These are phyloP conservation scores for Eurosta solidaginis DNA, from an alignment of 1,140 invertebrate species.

Conservation along the genomic window DNA sequence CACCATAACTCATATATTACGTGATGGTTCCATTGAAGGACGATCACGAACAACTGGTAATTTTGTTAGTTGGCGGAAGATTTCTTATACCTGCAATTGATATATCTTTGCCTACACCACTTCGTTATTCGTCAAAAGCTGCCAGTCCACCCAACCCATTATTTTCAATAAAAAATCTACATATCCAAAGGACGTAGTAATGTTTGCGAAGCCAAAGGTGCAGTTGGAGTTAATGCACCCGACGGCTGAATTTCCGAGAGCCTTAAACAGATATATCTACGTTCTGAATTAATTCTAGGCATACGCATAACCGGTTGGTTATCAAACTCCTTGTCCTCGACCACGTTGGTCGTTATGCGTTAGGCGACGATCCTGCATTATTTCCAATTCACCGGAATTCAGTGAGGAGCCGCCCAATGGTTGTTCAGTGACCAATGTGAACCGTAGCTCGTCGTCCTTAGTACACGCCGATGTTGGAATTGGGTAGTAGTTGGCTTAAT, in stretches of 20 bases:
- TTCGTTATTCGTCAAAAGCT: constrained; percentile 49
- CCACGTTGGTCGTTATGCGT: constrained; percentile 94
- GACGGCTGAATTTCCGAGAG: constrained; percentile 61
- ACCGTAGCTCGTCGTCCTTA: constrained; percentile 75
- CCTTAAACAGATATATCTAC: constrained; percentile 53
- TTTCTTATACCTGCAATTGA: constrained; percentile 63
- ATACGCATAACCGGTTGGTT: constrained; percentile 81
- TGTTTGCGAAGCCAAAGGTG: constrained; percentile 67
- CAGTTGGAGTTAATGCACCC: constrained; percentile 66
- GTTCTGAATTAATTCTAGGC: constrained; percentile 79
- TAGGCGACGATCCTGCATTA: constrained; percentile 93
- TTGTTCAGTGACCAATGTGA: constrained; percentile 83
- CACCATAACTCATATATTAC: constrained; percentile 64
- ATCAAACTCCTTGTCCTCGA: constrained; percentile 87
- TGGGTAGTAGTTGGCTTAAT: constrained; percentile 97
- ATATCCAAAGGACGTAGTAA: constrained; percentile 71
- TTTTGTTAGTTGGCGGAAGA: constrained; percentile 58
- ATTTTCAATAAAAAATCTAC: constrained; percentile 63
- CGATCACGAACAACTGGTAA: constrained; percentile 47
- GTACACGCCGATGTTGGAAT: constrained; percentile 85
- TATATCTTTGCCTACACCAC: constrained; percentile 43
- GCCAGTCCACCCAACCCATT: constrained; percentile 55
- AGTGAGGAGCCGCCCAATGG: constrained; percentile 86
- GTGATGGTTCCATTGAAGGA: constrained; percentile 57
- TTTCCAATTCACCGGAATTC: constrained; percentile 75